Percentiles rank a stretch among this genome's conserved stretches.
These are phyloP conservation scores for Mesocentrotus franciscanus DNA, from an alignment of 53 echinoderm and acorn worm species.

Conservation along the genomic window DNA sequence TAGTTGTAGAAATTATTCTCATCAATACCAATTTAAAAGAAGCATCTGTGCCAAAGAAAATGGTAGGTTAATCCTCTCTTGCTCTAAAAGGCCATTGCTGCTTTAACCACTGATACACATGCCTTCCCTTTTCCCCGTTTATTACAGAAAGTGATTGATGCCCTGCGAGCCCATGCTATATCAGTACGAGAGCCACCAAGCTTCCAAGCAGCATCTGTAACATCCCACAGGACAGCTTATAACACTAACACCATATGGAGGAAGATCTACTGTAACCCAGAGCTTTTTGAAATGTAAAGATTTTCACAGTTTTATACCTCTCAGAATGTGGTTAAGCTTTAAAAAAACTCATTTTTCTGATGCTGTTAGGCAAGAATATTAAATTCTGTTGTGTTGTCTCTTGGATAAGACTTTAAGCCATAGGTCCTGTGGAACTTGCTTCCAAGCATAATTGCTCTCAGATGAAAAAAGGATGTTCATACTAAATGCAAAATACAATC, in stretches of 20 bases:
- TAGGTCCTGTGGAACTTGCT: too few species aligned
- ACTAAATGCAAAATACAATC: not conserved
- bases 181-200: conserved; percentile 90
- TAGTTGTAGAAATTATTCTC: too few species aligned
- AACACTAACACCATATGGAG: conserved; percentile 95
- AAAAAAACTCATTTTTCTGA: not conserved
- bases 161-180: conserved; percentile 89
- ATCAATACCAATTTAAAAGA: too few species aligned
- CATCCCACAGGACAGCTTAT: conserved; percentile 86
- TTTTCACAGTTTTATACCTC: not conserved
- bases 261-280: conserved; percentile 92
- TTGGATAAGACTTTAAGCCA: too few species aligned
- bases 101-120: not conserved
- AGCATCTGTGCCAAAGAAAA: too few species aligned
- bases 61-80: not conserved
- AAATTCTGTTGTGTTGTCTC: not conserved
- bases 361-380: not conserved
- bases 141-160: conserved; percentile 88
- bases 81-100: not conserved
- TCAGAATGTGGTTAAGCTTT: not conserved
- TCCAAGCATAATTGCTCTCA: too few species aligned
- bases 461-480: too few species aligned
- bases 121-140: not conserved
- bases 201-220: conserved; percentile 87
- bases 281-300: conserved; percentile 82